Percentiles rank a stretch among this genome's conserved stretches.
Conservation (phyloP, 2,113 vertebrate species). For the Camelus bactrianus region DNA sequence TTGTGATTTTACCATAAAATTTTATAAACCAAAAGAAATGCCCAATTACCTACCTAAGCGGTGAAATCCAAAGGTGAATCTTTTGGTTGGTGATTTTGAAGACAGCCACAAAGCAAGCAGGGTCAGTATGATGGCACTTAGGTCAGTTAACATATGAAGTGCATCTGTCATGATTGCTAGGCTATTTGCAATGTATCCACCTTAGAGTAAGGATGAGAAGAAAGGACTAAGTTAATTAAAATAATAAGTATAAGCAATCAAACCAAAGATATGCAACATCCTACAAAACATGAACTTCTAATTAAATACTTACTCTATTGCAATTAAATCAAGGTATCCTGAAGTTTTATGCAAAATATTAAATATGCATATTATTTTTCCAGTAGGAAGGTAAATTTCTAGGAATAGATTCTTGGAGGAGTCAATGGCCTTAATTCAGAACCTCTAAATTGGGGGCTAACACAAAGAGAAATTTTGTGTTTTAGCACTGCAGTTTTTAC, state of each 20-base stretch:
- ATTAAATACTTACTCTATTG: neutral
- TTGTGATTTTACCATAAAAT: conserved; percentile 43
- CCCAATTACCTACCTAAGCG: conserved; percentile 92
- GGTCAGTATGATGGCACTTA: conserved; percentile 96
- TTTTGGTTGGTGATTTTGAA: conserved; percentile 94
- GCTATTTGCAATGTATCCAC: conserved; percentile 97
- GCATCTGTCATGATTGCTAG: conserved; percentile 99
- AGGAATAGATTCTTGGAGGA: conserved; percentile 39
- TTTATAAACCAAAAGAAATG: conserved; percentile 47
- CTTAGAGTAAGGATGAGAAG: conserved; percentile 84
- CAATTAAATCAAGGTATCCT: conserved; percentile 10
- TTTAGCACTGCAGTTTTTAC: conserved; percentile 29
- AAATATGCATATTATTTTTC: conserved; percentile 1
- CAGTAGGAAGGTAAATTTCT: conserved; percentile 25
- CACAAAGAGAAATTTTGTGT: neutral
- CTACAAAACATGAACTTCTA: neutral
- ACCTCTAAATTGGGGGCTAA: conserved; percentile 7
- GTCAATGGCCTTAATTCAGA: conserved; percentile 32
- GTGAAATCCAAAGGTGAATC: conserved; percentile 97
- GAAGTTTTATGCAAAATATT: conserved; percentile 38
- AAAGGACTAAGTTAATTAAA: neutral
- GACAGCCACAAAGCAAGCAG: conserved; percentile 97
- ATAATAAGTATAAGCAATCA: neutral
- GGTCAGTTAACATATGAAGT: conserved; percentile 96
- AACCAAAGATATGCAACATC: conserved; percentile 31